Evolutionary conservation across 2,113 vertebrate genomes (phyloP), one percentile per base, ranked within the genome.

Genomic region (Lamprotornis superbus): DNA sequence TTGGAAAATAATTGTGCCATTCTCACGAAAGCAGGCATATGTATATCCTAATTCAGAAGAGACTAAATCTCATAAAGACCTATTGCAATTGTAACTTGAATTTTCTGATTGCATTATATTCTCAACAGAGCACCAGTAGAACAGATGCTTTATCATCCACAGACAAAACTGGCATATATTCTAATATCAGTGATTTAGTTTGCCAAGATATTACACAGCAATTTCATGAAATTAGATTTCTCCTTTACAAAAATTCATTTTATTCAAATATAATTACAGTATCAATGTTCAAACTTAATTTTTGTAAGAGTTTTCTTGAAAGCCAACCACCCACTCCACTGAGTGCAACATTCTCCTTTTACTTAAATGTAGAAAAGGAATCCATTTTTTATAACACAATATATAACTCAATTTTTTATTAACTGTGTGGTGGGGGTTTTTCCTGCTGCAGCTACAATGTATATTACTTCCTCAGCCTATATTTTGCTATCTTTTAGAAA

Each of bases 71-170:
- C 76, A 94, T 81, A 89, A 91, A 97, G 84, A 95, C 53, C 91
- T 83, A 84, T 21, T 98, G 95, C 95, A 96, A 95, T 64, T 88
- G 89, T 94, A 94, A 95, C 96, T 93, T 85, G 76, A 94, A 94
- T 96, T 94, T 97, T 89, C 93, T 97, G 97, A 98, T 98, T 96
- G 95, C 94, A 97, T 98, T 97, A 98, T 61, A 59, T 69, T 49
- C 59, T 83, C 96, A 97, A 89, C 92, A 96, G 93, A 95, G 67
- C 67, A 74, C 53, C 64, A 85, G 37, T 46, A 70, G 87, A 96
- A 94, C 89, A 97, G 96, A 97, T 97, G 96, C 95, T 97, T 97
- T 95, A 92, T 47, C 71, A 83, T 70, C 81, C 94, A 97, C 83
- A 78, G 50, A 82, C 84, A 94, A 95, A 86, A 88, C 81, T 95